These are phyloP conservation scores for Diarsia dahlii DNA, from an alignment of 2,888 invertebrate genomes.

Conservation along the genomic window DNA sequence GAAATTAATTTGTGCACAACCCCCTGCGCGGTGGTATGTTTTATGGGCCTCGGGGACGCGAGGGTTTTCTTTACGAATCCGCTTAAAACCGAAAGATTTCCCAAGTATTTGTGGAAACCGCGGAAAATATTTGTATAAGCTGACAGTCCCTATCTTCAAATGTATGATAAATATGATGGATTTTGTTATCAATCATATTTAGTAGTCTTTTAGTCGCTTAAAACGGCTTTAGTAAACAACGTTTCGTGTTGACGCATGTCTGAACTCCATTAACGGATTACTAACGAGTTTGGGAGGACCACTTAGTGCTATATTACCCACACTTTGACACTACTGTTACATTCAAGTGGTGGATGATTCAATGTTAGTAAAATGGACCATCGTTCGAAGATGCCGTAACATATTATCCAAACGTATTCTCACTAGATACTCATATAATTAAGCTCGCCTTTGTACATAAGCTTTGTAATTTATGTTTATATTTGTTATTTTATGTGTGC, in stretches of 20 bases:
- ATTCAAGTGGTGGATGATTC: constrained; percentile 24
- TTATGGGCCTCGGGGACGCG: constrained; percentile 43
- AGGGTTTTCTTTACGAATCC: constrained; percentile 39
- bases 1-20: constrained; percentile 58
- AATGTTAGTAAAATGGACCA: neutral
- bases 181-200: constrained; percentile 25
- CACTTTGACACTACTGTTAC: constrained; percentile 15
- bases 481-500: too few species aligned
- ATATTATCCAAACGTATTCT: too few species aligned
- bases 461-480: too few species aligned
- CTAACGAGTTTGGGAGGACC: constrained; percentile 33
- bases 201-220: neutral
- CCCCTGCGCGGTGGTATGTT: constrained; percentile 49
- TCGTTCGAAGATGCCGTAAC: neutral
- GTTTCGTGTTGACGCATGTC: constrained; percentile 34
- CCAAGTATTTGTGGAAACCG: constrained; percentile 32
- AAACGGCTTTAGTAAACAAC: neutral
- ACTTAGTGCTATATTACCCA: constrained; percentile 8
- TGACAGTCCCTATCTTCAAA: constrained; percentile 5
- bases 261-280: constrained; percentile 54
- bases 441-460: too few species aligned
- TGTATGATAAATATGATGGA: constrained; percentile 12
- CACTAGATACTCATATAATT: too few species aligned
- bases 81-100: constrained; percentile 43
- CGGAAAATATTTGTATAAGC: constrained; percentile 5